phyloP scores from a whole-genome alignment of 1,140 invertebrate species.

The Pomacea maculata region DNA sequence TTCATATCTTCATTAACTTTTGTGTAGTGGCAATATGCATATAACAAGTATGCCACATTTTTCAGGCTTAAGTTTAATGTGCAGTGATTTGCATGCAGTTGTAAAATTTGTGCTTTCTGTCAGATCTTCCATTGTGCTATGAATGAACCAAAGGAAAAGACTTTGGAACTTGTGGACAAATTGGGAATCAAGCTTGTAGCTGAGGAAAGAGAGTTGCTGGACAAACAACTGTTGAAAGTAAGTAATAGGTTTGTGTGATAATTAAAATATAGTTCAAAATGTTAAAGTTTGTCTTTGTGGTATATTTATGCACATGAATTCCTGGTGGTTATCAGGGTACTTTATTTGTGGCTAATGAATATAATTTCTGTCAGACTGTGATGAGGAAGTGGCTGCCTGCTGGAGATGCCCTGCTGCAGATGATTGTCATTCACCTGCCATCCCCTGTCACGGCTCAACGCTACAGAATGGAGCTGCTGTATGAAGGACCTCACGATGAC shows the following conservation, averaged over 20 bases:
- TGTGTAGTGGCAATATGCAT: too few relatives aligned
- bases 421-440: slow-evolving; percentile 99
- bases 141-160: slow-evolving; percentile 98
- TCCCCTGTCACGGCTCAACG: slow-evolving; percentile 98
- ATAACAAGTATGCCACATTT: background rate
- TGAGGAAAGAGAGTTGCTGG: slow-evolving; percentile 95
- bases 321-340: background rate
- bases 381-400: slow-evolving; percentile 99
- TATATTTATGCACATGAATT: background rate
- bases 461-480: slow-evolving; percentile 97
- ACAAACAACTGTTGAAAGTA: slow-evolving; percentile 70
- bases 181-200: slow-evolving; percentile 90
- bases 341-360: background rate
- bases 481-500: slow-evolving; percentile 91
- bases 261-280: too few relatives aligned
- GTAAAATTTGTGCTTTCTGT: slow-evolving; percentile 23
- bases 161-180: slow-evolving; percentile 75
- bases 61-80: background rate
- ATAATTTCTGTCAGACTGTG: slow-evolving; percentile 68
- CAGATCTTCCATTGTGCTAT: slow-evolving; percentile 95
- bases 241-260: background rate
- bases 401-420: slow-evolving; percentile 98
- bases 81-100: background rate
- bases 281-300: too few relatives aligned
- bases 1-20: too few relatives aligned